Base-by-base conservation (phyloP, 1,140 invertebrate genomes). In the Macrobrachium rosenbergii region DNA sequence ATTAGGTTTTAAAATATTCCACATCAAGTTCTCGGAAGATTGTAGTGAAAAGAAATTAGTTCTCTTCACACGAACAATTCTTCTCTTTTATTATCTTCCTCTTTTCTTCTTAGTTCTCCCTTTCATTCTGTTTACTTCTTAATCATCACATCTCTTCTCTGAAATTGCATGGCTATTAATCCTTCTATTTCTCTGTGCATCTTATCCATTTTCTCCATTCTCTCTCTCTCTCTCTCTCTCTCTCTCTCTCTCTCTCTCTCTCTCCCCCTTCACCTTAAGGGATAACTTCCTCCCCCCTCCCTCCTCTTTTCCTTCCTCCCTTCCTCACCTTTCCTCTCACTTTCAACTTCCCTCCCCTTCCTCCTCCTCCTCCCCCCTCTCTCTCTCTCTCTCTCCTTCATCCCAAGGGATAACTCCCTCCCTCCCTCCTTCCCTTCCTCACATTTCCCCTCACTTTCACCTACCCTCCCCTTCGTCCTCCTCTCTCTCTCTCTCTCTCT, bases 171-270 rank as follows among this genome's bases (percentile, higher is more conserved):
- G 17, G 5, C 23, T 75, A 6, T 21, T 23, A 12, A n/a, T 52
- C 17, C n/a, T 21, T n/a, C 75, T 52, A 19, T 21, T 45, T 12
- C 45, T 28, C 75, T 52, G 28, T 58, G 17, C 45, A 12, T 21
- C 45, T 43, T 45, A 28, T 19, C 28, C 28, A n/a, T n/a, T n/a
- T 16, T 43, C 37, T 21, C n/a, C 19, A 5, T 16, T 37, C n/a
- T 37, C 37, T 37, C 72, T 75, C 37, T 37, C 17, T 72, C 69
- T 72, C 69, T 72, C 69, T 72, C 69, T 72, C 28, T 59, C 17
- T 77, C 28, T 59, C 17, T 59, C 28, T 63, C 58, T 62, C 52
- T 21, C 75, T 77, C 75, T 45, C 28, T 63, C 58, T 63, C 43
- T 77, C 52, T 14, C 16, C 21, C 28, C 16, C 21, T 14, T 17